Base-by-base conservation (phyloP, 2,888 invertebrate genomes). In the Tenthredo amoena region DNA sequence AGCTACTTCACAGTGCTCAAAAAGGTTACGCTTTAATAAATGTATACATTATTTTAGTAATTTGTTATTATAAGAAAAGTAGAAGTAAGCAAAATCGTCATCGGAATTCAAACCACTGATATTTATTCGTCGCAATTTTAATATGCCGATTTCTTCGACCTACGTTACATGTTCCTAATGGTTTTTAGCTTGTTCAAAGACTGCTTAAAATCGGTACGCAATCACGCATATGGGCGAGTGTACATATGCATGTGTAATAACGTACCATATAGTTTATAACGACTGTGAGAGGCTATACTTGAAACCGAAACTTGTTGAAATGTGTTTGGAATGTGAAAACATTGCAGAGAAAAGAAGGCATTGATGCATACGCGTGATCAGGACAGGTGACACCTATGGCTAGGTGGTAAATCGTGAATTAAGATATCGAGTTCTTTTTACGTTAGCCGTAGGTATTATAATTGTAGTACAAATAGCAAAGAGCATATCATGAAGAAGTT, bases 281-380 rank as follows among this genome's bases (percentile, higher is more conserved):
- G 7, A 37, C 9, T 12, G 37, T 31, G 12, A 58, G 34, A 81
- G 21, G 21, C 37, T 43, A 43, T 31, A 81, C 65, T 1, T 62
- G 65, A 62, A 62, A 81, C 40, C 21, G 62, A 81, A 81, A 81
- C 83, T 83, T 34, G 83, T 71, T 71, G 65, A 83, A 71, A 83
- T 83, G 68, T 47, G 68, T 47, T 68, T 83, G 83, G 83, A 83
- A 83, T 83, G 83, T 65, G 55, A 83, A 83, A 83, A 83, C 83
- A 83, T 83, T 71, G 34, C 68, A 37, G 15, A 40, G 71, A 83
- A 83, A 83, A 65, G 12, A 68, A 83, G 47, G 47, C 83, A 62
- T 62, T n/a, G 7, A 12, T 34, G n/a, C n/a, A 81, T 62, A 77
- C 77, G 43, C 18, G 26, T 43, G 43, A 76, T 76, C 31, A 31